Percentiles rank a stretch among this genome's conserved stretches.
These are phyloP conservation scores for Prunella himalayana DNA, from an alignment of 2,113 vertebrate species.

Conservation along the genomic window DNA sequence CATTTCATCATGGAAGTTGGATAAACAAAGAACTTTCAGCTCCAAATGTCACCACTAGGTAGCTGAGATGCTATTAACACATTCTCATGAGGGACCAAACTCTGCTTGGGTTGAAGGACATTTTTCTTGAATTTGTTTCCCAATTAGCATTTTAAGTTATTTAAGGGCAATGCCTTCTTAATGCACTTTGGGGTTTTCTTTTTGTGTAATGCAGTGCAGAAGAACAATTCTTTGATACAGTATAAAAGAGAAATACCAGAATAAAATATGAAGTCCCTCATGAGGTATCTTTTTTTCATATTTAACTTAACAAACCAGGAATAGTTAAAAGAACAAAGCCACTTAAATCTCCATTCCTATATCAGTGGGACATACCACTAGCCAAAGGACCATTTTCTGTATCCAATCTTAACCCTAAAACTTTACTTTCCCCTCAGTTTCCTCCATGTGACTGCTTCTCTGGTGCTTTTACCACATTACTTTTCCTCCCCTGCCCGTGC, in stretches of 20 bases:
- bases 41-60: neutral
- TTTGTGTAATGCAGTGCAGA: neutral
- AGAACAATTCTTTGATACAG: neutral
- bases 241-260: neutral
- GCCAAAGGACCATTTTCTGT: neutral
- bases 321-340: neutral
- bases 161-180: neutral
- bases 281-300: neutral
- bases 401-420: neutral
- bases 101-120: neutral
- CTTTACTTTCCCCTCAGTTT: neutral
- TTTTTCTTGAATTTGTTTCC: neutral
- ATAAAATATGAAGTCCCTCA: neutral
- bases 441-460: neutral
- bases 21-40: neutral
- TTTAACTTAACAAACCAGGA: neutral
- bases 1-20: neutral
- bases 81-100: neutral
- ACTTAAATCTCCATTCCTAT: neutral
- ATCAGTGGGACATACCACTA: neutral
- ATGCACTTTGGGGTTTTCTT: neutral
- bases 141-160: neutral
- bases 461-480: neutral
- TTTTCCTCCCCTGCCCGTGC: neutral
- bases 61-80: neutral